phyloP scores from a whole-genome alignment of 2,113 vertebrate genomes.

The Abramis brama region DNA sequence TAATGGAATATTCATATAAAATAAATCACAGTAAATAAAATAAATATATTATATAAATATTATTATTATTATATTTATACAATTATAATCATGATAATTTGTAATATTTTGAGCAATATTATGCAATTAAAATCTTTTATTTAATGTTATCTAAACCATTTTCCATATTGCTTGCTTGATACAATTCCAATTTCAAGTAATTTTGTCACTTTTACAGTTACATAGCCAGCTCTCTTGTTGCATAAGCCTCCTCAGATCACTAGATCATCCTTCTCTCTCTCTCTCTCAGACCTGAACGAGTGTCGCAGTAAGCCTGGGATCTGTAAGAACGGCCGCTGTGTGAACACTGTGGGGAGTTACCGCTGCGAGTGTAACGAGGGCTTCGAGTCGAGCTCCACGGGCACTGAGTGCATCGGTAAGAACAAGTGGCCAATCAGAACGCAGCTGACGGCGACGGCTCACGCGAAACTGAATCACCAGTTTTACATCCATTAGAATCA shows the following conservation, averaged over 20 bases:
- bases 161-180: neutral
- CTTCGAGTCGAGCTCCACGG: constrained; percentile 84
- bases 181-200: neutral
- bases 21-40: neutral
- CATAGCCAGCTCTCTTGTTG: neutral
- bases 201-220: neutral
- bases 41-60: neutral
- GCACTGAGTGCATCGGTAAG: constrained; percentile 90
- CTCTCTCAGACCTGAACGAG: constrained; percentile 86
- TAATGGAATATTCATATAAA: neutral
- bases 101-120: neutral
- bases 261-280: neutral
- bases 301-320: constrained; percentile 85
- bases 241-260: neutral
- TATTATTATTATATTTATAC: neutral
- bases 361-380: constrained; percentile 89
- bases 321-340: constrained; percentile 88
- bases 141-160: neutral
- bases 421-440: constrained; percentile 5
- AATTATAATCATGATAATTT: neutral
- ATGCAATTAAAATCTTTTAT: neutral
- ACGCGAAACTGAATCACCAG: neutral
- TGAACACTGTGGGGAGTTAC: constrained; percentile 90
- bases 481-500: neutral
- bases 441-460: neutral